phyloP scores from a whole-genome alignment of 2,113 vertebrate species.

The Choloepus hoffmanni region DNA sequence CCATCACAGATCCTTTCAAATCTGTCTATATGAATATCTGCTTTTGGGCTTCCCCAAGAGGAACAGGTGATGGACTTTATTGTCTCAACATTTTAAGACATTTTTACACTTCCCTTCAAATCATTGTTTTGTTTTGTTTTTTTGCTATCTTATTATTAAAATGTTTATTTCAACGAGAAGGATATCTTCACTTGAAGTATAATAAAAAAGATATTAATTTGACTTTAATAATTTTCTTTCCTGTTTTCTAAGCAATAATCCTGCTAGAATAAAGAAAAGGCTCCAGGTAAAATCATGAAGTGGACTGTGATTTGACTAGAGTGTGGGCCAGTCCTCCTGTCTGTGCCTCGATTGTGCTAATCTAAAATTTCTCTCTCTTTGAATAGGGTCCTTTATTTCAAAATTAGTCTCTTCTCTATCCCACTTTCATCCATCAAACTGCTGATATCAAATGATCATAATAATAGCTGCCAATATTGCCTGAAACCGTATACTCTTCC shows the following conservation, averaged over 20 bases:
- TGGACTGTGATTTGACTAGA: neutral
- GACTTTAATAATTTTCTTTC: slow-evolving; percentile 34
- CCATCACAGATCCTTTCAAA: neutral
- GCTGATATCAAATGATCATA: neutral
- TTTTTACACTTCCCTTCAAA: neutral
- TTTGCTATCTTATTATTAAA: slow-evolving; percentile 17
- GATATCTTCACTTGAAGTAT: neutral
- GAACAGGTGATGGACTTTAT: neutral
- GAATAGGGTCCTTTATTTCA: neutral
- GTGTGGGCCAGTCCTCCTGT: rapidly evolving
- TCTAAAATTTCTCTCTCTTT: neutral
- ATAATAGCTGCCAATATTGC: neutral
- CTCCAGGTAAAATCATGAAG: neutral
- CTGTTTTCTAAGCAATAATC: neutral
- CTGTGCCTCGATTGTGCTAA: neutral
- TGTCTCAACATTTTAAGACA: neutral
- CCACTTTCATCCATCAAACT: too few relatives aligned
- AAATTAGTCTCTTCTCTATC: neutral
- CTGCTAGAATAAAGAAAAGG: neutral
- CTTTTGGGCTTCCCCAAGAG: neutral
- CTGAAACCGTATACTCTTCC: neutral
- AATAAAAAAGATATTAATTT: neutral
- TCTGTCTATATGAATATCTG: neutral
- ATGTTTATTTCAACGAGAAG: neutral
- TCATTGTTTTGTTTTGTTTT: neutral